These are phyloP conservation scores for Pseudobourletiella spinata DNA, from an alignment of 1,140 invertebrate genomes.

Conservation along the genomic window DNA sequence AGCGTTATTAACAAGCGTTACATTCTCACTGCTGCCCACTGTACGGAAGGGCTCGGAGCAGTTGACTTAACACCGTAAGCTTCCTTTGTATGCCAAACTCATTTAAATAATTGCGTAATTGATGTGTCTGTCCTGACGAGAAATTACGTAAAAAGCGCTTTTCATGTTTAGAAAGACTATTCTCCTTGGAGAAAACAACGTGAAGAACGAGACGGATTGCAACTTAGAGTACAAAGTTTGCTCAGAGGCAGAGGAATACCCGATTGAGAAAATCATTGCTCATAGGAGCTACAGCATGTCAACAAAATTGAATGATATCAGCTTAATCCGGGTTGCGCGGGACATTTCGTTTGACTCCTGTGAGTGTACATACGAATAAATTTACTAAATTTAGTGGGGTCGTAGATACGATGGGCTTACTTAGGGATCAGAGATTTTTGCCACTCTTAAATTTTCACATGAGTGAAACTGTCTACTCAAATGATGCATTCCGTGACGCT, in stretches of 20 bases:
- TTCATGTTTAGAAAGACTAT: slow-evolving; percentile 51
- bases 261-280: slow-evolving; percentile 28
- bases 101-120: no score
- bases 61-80: slow-evolving; percentile 11
- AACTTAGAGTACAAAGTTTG: slow-evolving; percentile 40
- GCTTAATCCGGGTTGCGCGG: slow-evolving; percentile 49
- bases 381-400: no score
- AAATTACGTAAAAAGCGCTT: no score
- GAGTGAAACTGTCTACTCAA: no score
- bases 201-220: slow-evolving; percentile 50
- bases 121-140: no score
- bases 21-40: slow-evolving; percentile 29
- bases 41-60: slow-evolving; percentile 19
- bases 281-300: slow-evolving; percentile 20
- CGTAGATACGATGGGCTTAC: no score
- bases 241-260: slow-evolving; percentile 15
- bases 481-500: no score
- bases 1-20: slow-evolving; percentile 26
- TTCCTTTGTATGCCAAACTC: not conserved
- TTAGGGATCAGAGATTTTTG: no score
- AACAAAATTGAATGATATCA: slow-evolving; percentile 52
- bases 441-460: no score
- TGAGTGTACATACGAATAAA: slow-evolving; percentile 15
- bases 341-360: slow-evolving; percentile 41
- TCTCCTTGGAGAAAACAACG: slow-evolving; percentile 55